A percentile compares a stretch with the other conserved stretches of the same genome.
phyloP scores from a whole-genome alignment of 1,140 invertebrate species.

The Cataglyphis hispanica region DNA sequence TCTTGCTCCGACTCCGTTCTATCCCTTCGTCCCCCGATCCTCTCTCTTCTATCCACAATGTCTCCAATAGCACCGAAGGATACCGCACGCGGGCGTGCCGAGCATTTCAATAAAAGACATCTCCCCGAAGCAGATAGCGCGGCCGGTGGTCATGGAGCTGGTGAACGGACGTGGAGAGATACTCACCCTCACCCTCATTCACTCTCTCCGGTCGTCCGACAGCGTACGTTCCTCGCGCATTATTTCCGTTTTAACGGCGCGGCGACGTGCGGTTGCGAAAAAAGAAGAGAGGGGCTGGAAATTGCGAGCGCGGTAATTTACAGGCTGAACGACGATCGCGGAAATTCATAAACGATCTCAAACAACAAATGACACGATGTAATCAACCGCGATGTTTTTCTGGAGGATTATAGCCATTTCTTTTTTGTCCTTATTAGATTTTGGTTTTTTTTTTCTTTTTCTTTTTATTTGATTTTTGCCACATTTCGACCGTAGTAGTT shows the following conservation, averaged over 20 bases:
- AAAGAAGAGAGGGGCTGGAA: slow-evolving; percentile 8
- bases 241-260: slow-evolving; percentile 62
- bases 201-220: slow-evolving; percentile 43
- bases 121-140: slow-evolving; percentile 27
- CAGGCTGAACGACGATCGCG: not conserved
- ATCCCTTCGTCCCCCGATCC: not conserved
- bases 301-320: slow-evolving; percentile 52
- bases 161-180: slow-evolving; percentile 44
- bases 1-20: slow-evolving; percentile 55
- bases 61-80: slow-evolving; percentile 51
- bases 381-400: slow-evolving; percentile 29
- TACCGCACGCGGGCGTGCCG: slow-evolving; percentile 64
- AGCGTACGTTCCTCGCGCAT: slow-evolving; percentile 49
- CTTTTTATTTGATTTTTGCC: not conserved
- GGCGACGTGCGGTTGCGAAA: slow-evolving; percentile 25
- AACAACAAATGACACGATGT: slow-evolving; percentile 30
- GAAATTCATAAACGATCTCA: slow-evolving; percentile 50
- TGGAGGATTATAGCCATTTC: not conserved
- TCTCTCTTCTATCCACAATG: not conserved
- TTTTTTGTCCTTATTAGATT: not conserved
- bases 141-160: slow-evolving; percentile 24
- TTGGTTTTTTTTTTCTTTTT: slow-evolving; percentile 28
- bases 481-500: not conserved
- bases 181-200: slow-evolving; percentile 45
- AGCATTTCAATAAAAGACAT: slow-evolving; percentile 76